Evolutionary conservation across 2,113 vertebrate species (phyloP).

Genomic region (Oreochromis spilurus): DNA sequence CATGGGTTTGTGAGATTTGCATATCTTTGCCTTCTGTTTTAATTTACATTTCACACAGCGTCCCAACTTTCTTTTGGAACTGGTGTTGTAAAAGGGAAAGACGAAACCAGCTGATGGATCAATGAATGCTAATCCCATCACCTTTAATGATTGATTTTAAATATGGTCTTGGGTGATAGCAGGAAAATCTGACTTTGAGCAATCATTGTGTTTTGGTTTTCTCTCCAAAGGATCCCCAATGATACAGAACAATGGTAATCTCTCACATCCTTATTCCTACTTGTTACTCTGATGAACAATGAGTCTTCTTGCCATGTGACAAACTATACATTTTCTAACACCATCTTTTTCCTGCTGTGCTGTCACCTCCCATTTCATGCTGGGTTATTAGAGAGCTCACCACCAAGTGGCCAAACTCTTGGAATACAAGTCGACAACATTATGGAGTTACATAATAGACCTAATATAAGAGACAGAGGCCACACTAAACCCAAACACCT

Average conservation of each 20-base stretch:
- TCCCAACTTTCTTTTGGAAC: neutral
- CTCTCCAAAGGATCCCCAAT: constrained; percentile 72
- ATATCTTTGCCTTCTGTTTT: neutral
- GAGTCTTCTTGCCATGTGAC: constrained; percentile 57
- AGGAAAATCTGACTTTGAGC: constrained; percentile 66
- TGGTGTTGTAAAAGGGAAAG: neutral
- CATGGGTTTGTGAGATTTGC: neutral
- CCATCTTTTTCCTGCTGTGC: constrained; percentile 58
- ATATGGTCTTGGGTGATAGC: constrained; percentile 61
- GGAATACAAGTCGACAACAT: neutral
- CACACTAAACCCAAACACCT: neutral
- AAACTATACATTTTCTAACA: constrained; percentile 66
- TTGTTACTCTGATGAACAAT: constrained; percentile 67
- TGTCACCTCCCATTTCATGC: constrained; percentile 56
- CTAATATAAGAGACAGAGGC: neutral
- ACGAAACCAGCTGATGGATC: constrained; percentile 37
- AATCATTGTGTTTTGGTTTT: constrained; percentile 76
- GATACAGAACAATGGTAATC: constrained; percentile 77
- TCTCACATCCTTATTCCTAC: constrained; percentile 63
- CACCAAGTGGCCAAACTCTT: neutral
- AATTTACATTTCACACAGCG: neutral
- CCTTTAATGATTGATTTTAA: constrained; percentile 48
- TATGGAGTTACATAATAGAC: neutral
- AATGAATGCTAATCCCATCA: constrained; percentile 62
- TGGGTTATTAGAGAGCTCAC: constrained; percentile 19